Evolutionary conservation across 2,113 vertebrate species (phyloP), one percentile per base, ranked within the genome.

Genomic region (Cettia cetti): DNA sequence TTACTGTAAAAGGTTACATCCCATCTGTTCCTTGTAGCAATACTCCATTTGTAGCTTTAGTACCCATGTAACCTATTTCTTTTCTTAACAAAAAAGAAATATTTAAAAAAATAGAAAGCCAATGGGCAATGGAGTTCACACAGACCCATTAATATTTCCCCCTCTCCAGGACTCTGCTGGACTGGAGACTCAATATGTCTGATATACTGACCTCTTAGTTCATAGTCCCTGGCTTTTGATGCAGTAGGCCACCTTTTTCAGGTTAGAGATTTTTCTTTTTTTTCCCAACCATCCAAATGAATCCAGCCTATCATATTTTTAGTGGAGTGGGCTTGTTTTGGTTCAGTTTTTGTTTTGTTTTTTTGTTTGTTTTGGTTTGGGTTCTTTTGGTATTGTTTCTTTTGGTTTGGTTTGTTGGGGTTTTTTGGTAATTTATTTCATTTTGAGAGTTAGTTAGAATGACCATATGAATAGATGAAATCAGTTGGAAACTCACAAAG

Each of bases 381-480:
- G 1, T 11, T 74, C 35, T 56, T 10, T 21, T n/a, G 16, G 9
- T 21, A 2, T 20, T 21, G 45, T 50, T 57, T 57, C 13, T 15
- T 59, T 59, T 23, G 13, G 4, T 57, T 12, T 54, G 30, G 7
- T 35, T 57, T 59, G 11, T 54, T 35, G 13, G 13, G 10, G 70
- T 85, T 68, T 44, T 4, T 56, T 65, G 77, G 0, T n/a, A 44
- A 42, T 86, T 92, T 84, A 8, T 69, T 77, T 69, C 15, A 17
- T 82, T 77, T 56, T 79, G 52, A 64, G 15, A 61, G 17, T 79
- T 37, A 81, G 35, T 72, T 86, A 61, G 89, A 93, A 90, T 87
- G 82, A 65, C 5, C 2, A 16, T n/a, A 26, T 0, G 1, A 47
- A 18, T 10, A 4, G 18, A 70, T 47, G 4, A 81, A 71, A 81